phyloP scores from a whole-genome alignment of 2,888 invertebrate genomes.

The Drosophila peninsularis region DNA sequence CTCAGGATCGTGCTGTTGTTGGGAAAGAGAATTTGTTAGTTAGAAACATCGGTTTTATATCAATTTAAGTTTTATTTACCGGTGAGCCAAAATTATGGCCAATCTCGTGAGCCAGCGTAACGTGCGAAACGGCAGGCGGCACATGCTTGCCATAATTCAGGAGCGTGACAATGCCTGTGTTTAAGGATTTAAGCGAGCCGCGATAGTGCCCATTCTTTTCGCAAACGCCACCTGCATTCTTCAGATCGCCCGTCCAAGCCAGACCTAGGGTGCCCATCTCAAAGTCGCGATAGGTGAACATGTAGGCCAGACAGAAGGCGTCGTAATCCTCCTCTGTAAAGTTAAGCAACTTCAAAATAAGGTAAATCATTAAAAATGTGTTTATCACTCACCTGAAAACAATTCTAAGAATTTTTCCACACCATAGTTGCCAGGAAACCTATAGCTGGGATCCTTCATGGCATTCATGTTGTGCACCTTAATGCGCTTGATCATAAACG shows the following conservation, averaged over 20 bases:
- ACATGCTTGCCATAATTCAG: constrained; percentile 99
- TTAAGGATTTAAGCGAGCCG: constrained; percentile 96
- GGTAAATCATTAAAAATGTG: neutral
- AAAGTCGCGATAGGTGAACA: constrained; percentile 98
- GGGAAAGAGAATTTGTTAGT: neutral
- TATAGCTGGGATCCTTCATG: constrained; percentile 93
- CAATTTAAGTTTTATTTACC: constrained; percentile 86
- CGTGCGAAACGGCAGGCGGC: constrained; percentile 98
- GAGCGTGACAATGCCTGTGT: constrained; percentile 98
- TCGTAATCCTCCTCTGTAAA: constrained; percentile 97
- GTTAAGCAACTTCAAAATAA: neutral
- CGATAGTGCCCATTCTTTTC: constrained; percentile 98
- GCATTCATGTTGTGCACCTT: constrained; percentile 96
- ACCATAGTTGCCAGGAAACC: constrained; percentile 97
- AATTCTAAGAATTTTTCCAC: constrained; percentile 99
- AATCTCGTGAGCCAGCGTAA: constrained; percentile 99
- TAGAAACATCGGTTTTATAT: neutral
- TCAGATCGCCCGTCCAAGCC: constrained; percentile 98
- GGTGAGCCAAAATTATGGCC: constrained; percentile 99
- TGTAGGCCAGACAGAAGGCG: constrained; percentile 98
- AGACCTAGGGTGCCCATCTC: constrained; percentile 98
- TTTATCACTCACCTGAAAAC: constrained; percentile 91
- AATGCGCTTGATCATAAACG: constrained; percentile 97
- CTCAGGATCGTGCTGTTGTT: constrained; percentile 94
- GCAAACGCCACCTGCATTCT: constrained; percentile 98